Evolutionary conservation across 2,888 invertebrate species (phyloP).

Genomic region (Cerastis leucographa): DNA sequence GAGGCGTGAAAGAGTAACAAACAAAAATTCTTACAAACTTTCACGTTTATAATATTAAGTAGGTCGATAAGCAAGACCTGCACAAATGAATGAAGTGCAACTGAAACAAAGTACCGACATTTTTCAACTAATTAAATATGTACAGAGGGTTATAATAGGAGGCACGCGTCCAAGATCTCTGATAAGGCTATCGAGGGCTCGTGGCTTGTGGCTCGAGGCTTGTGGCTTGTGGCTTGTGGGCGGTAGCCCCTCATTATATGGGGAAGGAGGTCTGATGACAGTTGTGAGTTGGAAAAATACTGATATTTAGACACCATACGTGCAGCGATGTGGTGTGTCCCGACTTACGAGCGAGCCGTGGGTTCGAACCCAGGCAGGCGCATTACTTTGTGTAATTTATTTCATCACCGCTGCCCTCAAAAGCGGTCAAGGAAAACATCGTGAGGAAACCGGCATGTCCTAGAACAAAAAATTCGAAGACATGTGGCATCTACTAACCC

Average conservation of each 20-base stretch:
- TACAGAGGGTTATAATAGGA: conserved; percentile 40
- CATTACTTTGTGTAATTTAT: too few species aligned
- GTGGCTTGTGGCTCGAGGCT: conserved; percentile 16
- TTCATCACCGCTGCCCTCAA: too few species aligned
- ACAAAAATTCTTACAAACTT: too few species aligned
- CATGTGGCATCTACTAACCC: too few species aligned
- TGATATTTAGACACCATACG: background rate
- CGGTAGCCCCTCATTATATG: conserved; percentile 1
- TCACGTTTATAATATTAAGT: too few species aligned
- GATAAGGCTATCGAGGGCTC: conserved; percentile 24
- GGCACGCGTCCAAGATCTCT: conserved; percentile 40
- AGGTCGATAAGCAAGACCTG: background rate
- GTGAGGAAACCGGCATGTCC: too few species aligned
- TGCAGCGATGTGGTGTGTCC: too few species aligned
- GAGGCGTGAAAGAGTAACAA: too few species aligned
- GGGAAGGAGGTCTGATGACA: conserved; percentile 2
- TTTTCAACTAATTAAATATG: conserved; percentile 53
- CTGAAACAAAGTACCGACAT: conserved; percentile 12
- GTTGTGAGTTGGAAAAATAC: conserved; percentile 13
- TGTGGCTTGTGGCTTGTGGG: conserved; percentile 24
- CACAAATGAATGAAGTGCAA: background rate
- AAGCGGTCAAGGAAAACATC: too few species aligned
- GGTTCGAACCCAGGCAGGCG: too few species aligned
- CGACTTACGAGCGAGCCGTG: too few species aligned
- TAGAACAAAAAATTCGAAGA: too few species aligned